Evolutionary conservation across 2,113 vertebrate genomes (phyloP).

Genomic region (Aptenodytes patagonicus): DNA sequence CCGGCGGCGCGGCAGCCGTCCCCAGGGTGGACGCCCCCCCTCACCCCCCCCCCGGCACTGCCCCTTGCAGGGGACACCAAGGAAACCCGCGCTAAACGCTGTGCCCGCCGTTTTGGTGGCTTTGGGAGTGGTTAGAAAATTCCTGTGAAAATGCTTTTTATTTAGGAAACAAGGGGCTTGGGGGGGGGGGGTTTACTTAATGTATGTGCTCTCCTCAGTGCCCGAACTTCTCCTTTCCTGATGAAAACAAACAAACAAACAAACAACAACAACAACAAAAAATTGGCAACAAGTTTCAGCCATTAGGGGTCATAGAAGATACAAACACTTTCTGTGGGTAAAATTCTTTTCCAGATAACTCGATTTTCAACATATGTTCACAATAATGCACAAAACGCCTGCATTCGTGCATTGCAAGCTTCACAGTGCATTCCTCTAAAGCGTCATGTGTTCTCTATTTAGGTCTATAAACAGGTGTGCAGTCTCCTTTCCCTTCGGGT

Average conservation of each 20-base stretch:
- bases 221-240: not conserved
- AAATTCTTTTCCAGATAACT: not conserved
- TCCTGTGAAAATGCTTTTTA: not conserved
- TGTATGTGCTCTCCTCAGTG: accelerated
- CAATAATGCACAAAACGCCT: accelerated
- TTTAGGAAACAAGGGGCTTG: too few species aligned
- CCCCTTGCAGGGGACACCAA: not conserved
- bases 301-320: not conserved
- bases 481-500: not conserved
- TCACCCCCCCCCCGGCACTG: too few species aligned
- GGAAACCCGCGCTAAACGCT: not conserved
- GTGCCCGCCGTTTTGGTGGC: not conserved
- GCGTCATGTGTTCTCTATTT: not conserved
- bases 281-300: not conserved
- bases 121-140: not conserved
- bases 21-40: not conserved
- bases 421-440: not conserved
- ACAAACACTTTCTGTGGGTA: not conserved
- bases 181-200: not conserved
- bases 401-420: not conserved
- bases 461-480: not conserved
- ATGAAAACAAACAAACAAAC: not conserved
- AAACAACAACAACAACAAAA: too few species aligned
- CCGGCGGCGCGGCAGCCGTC: too few species aligned
- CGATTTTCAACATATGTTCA: not conserved